Conservation (phyloP, 2,888 invertebrate genomes). For the Cheilosia pagana region DNA sequence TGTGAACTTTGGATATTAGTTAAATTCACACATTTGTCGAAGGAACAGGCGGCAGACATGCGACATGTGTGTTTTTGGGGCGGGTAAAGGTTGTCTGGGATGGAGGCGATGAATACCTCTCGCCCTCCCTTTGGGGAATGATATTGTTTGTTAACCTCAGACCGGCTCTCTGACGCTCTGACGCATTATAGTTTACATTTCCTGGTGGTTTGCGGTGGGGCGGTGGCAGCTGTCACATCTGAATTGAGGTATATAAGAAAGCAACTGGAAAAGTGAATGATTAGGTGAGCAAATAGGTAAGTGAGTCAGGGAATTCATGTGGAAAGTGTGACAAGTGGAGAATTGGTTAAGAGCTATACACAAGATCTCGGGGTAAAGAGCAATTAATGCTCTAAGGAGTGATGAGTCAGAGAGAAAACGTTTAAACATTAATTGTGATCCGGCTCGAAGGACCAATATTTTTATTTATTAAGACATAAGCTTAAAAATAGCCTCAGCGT, state of each 20-base stretch:
- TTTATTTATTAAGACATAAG: no score
- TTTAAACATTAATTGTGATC: background rate
- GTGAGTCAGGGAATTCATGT: conserved; percentile 13
- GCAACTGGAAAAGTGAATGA: conserved; percentile 54
- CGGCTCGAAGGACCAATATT: background rate
- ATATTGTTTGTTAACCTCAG: conserved; percentile 44
- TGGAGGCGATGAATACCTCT: background rate
- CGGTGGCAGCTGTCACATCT: conserved; percentile 13
- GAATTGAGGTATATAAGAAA: conserved; percentile 38
- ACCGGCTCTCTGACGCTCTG: conserved; percentile 8
- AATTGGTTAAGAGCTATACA: background rate
- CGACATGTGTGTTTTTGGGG: conserved; percentile 1
- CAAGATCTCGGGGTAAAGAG: no score
- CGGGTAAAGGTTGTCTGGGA: conserved; percentile 21
- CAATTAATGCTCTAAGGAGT: no score
- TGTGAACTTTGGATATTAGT: conserved; percentile 74
- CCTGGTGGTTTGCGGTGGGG: background rate
- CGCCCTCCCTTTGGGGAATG: background rate
- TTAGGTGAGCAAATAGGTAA: conserved; percentile 48
- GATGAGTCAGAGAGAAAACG: background rate
- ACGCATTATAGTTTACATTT: conserved; percentile 45
- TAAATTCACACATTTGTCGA: conserved; percentile 73
- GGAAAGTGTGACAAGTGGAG: conserved; percentile 12
- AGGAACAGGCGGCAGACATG: conserved; percentile 8
- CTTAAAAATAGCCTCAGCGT: no score